A percentile compares a stretch with the other conserved stretches of the same genome.
These are phyloP conservation scores for Drosophila sp. DNA, from an alignment of 1,140 invertebrate genomes.

Conservation along the genomic window DNA sequence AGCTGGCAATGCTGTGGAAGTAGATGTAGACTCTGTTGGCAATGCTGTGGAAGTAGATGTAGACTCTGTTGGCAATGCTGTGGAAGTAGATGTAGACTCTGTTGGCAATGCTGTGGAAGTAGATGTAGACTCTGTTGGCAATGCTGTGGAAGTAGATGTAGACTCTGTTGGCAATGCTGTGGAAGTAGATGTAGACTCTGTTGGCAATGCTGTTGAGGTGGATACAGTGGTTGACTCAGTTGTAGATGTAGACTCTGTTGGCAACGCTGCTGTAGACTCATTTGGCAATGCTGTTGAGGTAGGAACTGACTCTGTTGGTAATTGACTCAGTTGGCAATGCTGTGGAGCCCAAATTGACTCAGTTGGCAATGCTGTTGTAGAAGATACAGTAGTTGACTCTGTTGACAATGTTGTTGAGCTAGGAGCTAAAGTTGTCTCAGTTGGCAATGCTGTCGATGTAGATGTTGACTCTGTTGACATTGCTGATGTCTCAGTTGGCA, in stretches of 20 bases:
- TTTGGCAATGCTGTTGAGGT: neutral
- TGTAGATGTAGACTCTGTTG: constrained; percentile 4
- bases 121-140: constrained; percentile 7
- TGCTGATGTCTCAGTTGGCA: neutral
- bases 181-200: neutral
- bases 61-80: constrained; percentile 7
- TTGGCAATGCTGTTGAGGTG: neutral
- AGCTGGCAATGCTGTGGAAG: constrained; percentile 10
- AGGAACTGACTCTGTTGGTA: constrained; percentile 2
- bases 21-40: neutral
- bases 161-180: constrained; percentile 3
- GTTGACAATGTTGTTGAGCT: neutral
- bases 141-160: constrained; percentile 7
- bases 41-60: neutral
- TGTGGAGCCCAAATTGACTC: too few relatives aligned
- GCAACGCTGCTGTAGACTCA: constrained; percentile 3
- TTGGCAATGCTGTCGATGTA: neutral
- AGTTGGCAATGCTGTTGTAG: too few relatives aligned
- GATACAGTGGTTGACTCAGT: too few relatives aligned
- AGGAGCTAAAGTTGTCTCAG: neutral
- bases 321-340: constrained; percentile 1
- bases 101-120: neutral
- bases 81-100: constrained; percentile 8
- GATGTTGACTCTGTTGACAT: neutral
- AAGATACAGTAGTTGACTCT: too few relatives aligned